Conservation (phyloP, 2,113 vertebrate species). For the Microtus oregoni region DNA sequence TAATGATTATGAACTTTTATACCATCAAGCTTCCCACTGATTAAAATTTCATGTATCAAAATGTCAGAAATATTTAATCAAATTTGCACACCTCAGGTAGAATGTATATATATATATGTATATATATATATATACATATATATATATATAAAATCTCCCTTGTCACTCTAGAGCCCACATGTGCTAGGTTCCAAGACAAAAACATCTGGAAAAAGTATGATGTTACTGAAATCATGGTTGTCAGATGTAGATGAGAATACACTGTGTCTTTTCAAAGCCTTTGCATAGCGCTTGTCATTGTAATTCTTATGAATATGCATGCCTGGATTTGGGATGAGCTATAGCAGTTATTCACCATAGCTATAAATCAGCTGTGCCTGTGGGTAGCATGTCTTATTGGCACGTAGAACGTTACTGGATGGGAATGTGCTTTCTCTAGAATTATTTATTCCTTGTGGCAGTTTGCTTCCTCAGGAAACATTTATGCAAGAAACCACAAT, state of each 20-base stretch:
- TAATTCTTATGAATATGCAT: slow-evolving; percentile 58
- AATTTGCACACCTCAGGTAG: slow-evolving; percentile 43
- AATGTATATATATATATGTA: not conserved
- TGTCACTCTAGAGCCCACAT: accelerated
- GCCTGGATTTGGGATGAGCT: slow-evolving; percentile 6
- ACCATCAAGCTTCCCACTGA: slow-evolving; percentile 62
- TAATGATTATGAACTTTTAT: slow-evolving; percentile 70
- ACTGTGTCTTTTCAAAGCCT: slow-evolving; percentile 49
- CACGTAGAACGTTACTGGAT: slow-evolving; percentile 31
- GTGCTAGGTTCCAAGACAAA: not conserved
- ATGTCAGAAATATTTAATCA: slow-evolving; percentile 75
- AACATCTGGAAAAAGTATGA: not conserved
- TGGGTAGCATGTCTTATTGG: slow-evolving; percentile 9
- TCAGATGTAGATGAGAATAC: slow-evolving; percentile 14
- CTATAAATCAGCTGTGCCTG: not conserved
- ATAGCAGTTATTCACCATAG: not conserved
- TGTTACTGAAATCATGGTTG: slow-evolving; percentile 3
- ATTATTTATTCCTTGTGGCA: slow-evolving; percentile 39
- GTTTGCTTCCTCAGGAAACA: slow-evolving; percentile 61
- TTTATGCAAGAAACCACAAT: slow-evolving; percentile 66
- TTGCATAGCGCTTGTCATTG: slow-evolving; percentile 24
- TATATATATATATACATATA: too few species aligned
- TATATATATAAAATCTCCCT: not conserved
- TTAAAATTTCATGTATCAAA: slow-evolving; percentile 79
- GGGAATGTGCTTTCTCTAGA: not conserved